Base-by-base conservation (phyloP, 1,140 invertebrate species). In the Lutraria rhynchaena region DNA sequence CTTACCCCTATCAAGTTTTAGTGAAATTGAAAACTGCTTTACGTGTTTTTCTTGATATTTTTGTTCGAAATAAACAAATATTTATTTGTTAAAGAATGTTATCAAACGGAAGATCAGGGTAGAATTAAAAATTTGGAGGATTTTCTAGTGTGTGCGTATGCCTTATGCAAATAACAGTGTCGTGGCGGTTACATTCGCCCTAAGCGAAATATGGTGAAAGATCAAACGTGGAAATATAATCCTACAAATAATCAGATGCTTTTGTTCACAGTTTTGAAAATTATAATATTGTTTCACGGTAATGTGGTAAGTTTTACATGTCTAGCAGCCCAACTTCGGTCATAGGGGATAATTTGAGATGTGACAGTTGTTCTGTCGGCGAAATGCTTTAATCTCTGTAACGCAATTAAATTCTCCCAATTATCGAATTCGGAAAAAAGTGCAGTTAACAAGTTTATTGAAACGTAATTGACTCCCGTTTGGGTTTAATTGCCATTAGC, bases 361-460 rank as follows among this genome's bases (percentile, higher is more conserved):
- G 9, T 37, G 57, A 75, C 73, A 75, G 55, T 75, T 75, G 73
- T 60, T 61, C 5, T 75, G 73, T 75, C 73, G 73, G 73, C 44
- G 35, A 60, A 33, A 1, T 15, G 9, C 35, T 75, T 61, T 75
- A 11, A 75, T 75, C 57, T 75, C 24, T 37, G 46, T 49, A 44
- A 75, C 37, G 29, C 31, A 75, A 75, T 75, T 75, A 75, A 75
- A 61, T 33, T 61, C 19, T 44, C 55, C 37, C 57, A 75, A 75
- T 75, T 75, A 75, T 75, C 57, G 57, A 60, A 75, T 61, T 61
- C 46, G 13, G 49, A 61, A 41, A 60, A 3, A 60, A 46, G 55
- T 60, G 33, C 57, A 29, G 17, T 75, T 75, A 61, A 75, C 57
- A 60, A 0, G 58, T 63, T 75, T 19, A 75, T 75, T 75, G 73